A percentile compares a stretch with the other conserved stretches of the same genome.
Conservation (phyloP, 2,797 vertebrate species). For the Sciaenops ocellatus region DNA sequence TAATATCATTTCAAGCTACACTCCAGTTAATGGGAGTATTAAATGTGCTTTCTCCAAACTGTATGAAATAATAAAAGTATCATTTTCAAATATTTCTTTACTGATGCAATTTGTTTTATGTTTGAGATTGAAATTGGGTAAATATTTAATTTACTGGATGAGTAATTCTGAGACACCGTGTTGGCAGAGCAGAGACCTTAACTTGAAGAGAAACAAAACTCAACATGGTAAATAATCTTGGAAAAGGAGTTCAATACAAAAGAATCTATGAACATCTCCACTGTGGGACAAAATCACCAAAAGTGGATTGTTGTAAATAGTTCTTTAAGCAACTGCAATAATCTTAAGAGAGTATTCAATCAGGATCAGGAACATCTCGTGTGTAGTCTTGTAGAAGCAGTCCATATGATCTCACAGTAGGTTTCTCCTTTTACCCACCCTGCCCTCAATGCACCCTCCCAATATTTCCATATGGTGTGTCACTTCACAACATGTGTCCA, state of each 20-base stretch:
- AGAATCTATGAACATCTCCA: neutral
- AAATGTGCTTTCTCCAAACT: neutral
- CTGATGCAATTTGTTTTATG: neutral
- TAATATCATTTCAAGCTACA: neutral
- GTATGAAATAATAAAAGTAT: neutral
- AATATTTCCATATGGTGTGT: conserved; percentile 36
- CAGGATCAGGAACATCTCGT: conserved; percentile 3
- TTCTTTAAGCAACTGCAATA: neutral
- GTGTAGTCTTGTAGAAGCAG: neutral
- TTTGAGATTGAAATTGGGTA: neutral
- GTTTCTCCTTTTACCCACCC: conserved; percentile 33
- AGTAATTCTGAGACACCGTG: neutral
- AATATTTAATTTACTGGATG: neutral
- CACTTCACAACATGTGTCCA: conserved; percentile 40
- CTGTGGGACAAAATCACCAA: neutral
- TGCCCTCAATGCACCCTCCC: conserved; percentile 1
- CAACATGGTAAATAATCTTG: neutral
- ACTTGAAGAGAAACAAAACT: neutral
- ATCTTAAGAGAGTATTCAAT: neutral
- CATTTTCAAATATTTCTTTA: neutral
- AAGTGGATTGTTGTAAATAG: neutral
- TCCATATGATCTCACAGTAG: conserved; percentile 22
- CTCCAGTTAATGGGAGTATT: neutral
- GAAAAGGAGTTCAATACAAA: neutral
- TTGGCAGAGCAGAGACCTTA: neutral